Percentiles rank a stretch among this genome's conserved stretches.
phyloP scores from a whole-genome alignment of 2,888 invertebrate species.

The Nymphalis polychloros region DNA sequence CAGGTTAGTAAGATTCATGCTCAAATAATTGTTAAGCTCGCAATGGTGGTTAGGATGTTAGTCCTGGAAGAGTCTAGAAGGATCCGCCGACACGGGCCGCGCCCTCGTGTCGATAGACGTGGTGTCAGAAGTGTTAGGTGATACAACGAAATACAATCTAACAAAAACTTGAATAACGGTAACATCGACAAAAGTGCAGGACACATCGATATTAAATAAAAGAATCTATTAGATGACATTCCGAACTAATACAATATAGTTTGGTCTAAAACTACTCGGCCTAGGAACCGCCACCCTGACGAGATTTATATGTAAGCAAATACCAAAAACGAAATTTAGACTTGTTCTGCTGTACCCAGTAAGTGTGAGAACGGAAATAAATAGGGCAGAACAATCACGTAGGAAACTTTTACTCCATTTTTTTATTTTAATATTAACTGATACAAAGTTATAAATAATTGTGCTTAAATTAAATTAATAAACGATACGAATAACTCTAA shows the following conservation, averaged over 20 bases:
- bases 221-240: conserved; percentile 75
- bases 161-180: conserved; percentile 75
- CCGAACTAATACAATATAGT: conserved; percentile 67
- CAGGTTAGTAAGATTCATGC: conserved; percentile 75
- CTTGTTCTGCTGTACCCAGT: conserved; percentile 77
- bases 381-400: conserved; percentile 70
- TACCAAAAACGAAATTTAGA: conserved; percentile 83
- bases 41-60: conserved; percentile 78
- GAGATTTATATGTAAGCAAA: conserved; percentile 74
- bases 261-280: conserved; percentile 74
- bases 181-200: conserved; percentile 64
- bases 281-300: conserved; percentile 79
- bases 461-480: too few species aligned
- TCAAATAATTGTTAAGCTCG: conserved; percentile 80
- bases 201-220: conserved; percentile 71
- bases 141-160: conserved; percentile 80
- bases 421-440: neutral
- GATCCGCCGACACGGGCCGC: conserved; percentile 65
- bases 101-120: conserved; percentile 51
- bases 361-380: conserved; percentile 52
- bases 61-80: conserved; percentile 73
- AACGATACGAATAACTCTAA: too few species aligned
- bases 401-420: conserved; percentile 59
- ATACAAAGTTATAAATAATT: too few species aligned
- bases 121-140: conserved; percentile 68